A percentile compares a stretch with the other conserved stretches of the same genome.
Conservation (phyloP, 2,113 vertebrate species). For the Cheilinus undulatus region DNA sequence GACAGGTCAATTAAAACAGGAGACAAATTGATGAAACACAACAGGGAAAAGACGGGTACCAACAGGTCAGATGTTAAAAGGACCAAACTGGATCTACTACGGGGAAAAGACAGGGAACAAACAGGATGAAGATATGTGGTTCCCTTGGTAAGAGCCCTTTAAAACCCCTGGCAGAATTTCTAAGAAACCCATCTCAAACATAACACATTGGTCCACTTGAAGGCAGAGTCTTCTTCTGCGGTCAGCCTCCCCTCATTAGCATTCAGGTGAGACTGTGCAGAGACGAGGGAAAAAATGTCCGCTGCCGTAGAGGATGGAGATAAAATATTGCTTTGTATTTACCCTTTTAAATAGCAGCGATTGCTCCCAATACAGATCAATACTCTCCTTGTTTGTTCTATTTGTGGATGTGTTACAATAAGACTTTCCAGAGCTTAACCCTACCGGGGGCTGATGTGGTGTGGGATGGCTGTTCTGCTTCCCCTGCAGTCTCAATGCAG, state of each 20-base stretch:
- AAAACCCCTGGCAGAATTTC: not conserved
- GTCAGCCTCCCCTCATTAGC: conserved; percentile 47
- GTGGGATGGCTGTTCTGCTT: conserved; percentile 26
- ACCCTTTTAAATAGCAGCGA: not conserved
- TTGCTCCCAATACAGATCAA: conserved; percentile 51
- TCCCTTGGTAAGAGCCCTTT: not conserved
- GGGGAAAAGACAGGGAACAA: too few relatives aligned
- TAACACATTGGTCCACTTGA: conserved; percentile 1
- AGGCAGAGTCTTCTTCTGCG: conserved; percentile 13
- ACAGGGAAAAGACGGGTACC: too few relatives aligned
- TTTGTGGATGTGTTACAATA: conserved; percentile 44
- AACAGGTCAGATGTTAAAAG: not conserved
- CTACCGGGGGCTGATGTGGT: conserved; percentile 35
- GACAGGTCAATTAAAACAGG: too few relatives aligned
- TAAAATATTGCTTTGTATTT: conserved; percentile 16
- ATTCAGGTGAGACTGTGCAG: conserved; percentile 60
- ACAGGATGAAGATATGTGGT: not conserved
- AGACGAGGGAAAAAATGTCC: not conserved
- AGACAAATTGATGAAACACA: too few relatives aligned
- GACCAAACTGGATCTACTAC: not conserved
- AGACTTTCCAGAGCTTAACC: conserved; percentile 36
- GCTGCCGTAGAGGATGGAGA: conserved; percentile 22
- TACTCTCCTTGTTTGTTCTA: conserved; percentile 37
- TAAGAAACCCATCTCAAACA: not conserved
- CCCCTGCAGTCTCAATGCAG: conserved; percentile 67